Base-by-base conservation (phyloP, 2,113 vertebrate species). In the Calcarius ornatus region DNA sequence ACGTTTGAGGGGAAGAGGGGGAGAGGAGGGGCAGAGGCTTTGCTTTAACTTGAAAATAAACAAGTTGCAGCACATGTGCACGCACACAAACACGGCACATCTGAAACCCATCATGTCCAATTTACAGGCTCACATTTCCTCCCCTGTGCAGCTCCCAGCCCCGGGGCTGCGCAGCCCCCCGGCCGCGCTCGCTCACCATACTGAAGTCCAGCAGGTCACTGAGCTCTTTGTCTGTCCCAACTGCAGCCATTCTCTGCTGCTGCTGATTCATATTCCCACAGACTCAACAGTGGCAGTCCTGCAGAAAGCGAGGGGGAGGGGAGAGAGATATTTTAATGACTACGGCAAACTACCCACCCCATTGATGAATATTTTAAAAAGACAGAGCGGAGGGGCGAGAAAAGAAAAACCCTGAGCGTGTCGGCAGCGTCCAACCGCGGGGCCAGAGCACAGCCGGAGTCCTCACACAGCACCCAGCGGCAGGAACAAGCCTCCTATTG, bases 191-290 rank as follows among this genome's bases (percentile, higher is more conserved):
- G 82, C 99, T 99, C 98, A 99, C 99, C 99, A 99, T 99, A 96
- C 99, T 99, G 98, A 99, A 99, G 98, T 99, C 99, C 98, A 99
- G 98, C 94, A 99, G 99, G 97, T 99, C 99, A 96, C 98, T 99
- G 97, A 99, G 98, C 98, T 99, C 99, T 98, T 99, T 99, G 99
- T 99, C 99, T 53, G 99, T 99, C 98, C 99, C 99, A 97, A 99
- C 99, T 76, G 99, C 98, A 96, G 99, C 98, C 99, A 99, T 99
- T 98, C 99, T 99, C 98, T 99, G 99, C 97, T 99, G 99, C 81
- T 98, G 98, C 98, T 99, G 99, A 98, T 99, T 99, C 99, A 99
- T 99, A 97, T 98, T 99, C 98, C 97, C 97, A 94, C 97, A 97
- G 98, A 97, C 98, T 98, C 98, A 98, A 90, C 94, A 91, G 88